Percentiles rank a stretch among this genome's conserved stretches.
Evolutionary conservation across 2,797 vertebrate species (phyloP).

Genomic region (Acanthis flammea): DNA sequence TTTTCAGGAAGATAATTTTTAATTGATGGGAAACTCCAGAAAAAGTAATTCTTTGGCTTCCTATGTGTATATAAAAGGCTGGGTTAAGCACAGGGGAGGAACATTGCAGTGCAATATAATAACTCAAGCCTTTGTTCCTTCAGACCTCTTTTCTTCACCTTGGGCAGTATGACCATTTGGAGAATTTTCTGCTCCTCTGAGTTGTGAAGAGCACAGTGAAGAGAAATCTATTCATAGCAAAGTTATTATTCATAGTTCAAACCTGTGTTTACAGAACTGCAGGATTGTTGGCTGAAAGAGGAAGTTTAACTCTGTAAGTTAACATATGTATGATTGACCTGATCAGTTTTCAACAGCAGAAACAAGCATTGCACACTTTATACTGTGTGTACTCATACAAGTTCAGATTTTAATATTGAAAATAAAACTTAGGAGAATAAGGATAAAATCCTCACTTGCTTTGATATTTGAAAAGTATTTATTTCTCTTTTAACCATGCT

Average conservation of each 20-base stretch:
- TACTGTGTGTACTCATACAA: background rate
- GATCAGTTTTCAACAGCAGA: background rate
- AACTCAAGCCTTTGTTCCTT: background rate
- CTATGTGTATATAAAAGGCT: background rate
- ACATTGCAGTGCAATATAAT: background rate
- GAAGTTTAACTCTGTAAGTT: background rate
- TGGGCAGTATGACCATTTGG: background rate
- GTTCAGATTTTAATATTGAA: background rate
- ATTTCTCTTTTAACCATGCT: background rate
- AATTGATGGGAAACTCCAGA: background rate
- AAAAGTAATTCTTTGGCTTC: background rate
- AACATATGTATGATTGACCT: background rate
- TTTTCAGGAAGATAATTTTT: background rate
- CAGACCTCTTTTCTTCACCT: background rate
- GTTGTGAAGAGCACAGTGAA: background rate
- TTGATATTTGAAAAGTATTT: background rate
- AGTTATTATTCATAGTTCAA: background rate
- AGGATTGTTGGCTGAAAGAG: background rate
- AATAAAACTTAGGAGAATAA: background rate
- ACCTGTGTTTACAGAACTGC: background rate
- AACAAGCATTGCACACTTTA: background rate
- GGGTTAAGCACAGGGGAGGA: background rate
- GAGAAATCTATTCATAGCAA: background rate
- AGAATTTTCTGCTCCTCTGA: background rate
- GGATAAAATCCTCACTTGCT: background rate